These are phyloP conservation scores for Myocastor coypus DNA, from an alignment of 2,113 vertebrate species.

Conservation along the genomic window DNA sequence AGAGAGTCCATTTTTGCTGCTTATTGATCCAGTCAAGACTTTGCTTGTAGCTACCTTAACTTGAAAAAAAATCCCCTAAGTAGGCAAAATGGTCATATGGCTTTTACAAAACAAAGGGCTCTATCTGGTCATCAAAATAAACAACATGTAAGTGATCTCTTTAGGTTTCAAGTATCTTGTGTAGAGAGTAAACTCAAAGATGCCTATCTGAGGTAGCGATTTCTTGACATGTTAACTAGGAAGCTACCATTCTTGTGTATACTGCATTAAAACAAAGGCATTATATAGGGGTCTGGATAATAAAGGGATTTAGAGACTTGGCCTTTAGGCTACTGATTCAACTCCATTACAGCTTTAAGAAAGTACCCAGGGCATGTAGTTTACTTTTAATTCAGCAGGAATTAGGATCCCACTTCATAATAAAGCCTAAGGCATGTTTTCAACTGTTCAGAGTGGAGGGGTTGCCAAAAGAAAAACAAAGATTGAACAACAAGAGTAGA, in stretches of 20 bases:
- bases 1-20: constrained; percentile 84
- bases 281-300: constrained; percentile 58
- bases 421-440: constrained; percentile 49
- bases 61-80: constrained; percentile 34
- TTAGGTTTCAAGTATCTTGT: constrained; percentile 70
- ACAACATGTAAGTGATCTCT: constrained; percentile 66
- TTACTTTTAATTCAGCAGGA: constrained; percentile 65
- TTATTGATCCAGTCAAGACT: constrained; percentile 81
- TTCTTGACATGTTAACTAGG: constrained; percentile 60
- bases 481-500: background rate
- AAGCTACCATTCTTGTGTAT: constrained; percentile 62
- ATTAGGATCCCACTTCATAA: constrained; percentile 34
- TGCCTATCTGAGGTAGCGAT: constrained; percentile 74
- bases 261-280: constrained; percentile 72
- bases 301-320: constrained; percentile 66
- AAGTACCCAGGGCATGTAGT: background rate
- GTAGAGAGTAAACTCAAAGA: constrained; percentile 37
- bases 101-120: constrained; percentile 76
- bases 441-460: background rate
- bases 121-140: constrained; percentile 74
- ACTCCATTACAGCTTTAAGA: constrained; percentile 51
- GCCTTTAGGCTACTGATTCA: constrained; percentile 69
- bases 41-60: constrained; percentile 77
- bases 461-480: constrained; percentile 56
- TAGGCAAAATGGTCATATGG: constrained; percentile 29